These are phyloP conservation scores for Morpho deidamia DNA, from an alignment of 2,888 invertebrate species.

Conservation along the genomic window DNA sequence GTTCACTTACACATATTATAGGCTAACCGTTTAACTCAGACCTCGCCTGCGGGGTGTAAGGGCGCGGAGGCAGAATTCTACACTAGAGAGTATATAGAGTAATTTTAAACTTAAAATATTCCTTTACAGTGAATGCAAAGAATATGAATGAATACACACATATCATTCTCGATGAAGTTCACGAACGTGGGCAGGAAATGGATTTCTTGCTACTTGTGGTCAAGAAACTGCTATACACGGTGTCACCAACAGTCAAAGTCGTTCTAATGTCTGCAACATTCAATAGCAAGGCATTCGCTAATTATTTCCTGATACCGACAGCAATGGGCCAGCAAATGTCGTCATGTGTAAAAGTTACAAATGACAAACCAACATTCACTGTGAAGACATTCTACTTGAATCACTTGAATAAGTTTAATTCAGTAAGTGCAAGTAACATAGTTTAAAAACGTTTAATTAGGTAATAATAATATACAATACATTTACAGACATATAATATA, in stretches of 20 bases:
- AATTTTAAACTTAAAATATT: not conserved
- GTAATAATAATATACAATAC: no score
- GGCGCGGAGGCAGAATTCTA: no score
- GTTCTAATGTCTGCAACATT: slow-evolving; percentile 97
- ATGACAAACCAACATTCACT: slow-evolving; percentile 65
- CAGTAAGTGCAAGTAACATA: slow-evolving; percentile 45
- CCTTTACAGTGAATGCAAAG: slow-evolving; percentile 77
- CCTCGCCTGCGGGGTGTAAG: no score
- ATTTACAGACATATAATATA: no score
- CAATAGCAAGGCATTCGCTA: slow-evolving; percentile 83
- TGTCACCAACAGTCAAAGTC: slow-evolving; percentile 55
- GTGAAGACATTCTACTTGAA: slow-evolving; percentile 83
- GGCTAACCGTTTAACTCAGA: no score
- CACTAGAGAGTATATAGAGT: no score
- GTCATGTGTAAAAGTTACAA: slow-evolving; percentile 60
- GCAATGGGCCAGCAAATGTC: slow-evolving; percentile 48
- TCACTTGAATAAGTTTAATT: slow-evolving; percentile 61
- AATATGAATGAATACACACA: slow-evolving; percentile 90
- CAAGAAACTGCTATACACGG: slow-evolving; percentile 83
- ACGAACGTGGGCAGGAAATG: slow-evolving; percentile 94
- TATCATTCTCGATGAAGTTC: slow-evolving; percentile 95
- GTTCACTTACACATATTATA: no score
- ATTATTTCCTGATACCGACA: slow-evolving; percentile 77
- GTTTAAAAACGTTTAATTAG: no score
- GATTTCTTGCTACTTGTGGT: slow-evolving; percentile 93